Evolutionary conservation across 2,888 invertebrate genomes (phyloP).

Genomic region (Drosophila basisetae): DNA sequence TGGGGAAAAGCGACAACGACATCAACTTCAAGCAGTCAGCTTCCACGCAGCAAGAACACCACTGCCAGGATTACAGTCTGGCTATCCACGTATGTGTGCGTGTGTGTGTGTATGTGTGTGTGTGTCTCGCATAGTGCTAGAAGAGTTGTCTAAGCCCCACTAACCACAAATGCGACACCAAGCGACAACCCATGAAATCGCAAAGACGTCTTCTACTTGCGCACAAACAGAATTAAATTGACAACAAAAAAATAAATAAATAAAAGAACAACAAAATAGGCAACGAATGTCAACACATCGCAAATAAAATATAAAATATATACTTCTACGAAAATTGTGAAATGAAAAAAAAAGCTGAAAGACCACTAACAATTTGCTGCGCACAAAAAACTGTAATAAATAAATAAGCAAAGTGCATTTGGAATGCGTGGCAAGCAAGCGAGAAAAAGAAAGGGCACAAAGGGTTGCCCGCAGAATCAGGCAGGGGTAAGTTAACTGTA

Average conservation of each 20-base stretch:
- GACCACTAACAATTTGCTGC: conserved; percentile 9
- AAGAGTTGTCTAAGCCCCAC: conserved; percentile 55
- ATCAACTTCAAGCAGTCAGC: conserved; percentile 45
- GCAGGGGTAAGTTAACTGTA: background rate
- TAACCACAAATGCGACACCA: conserved; percentile 41
- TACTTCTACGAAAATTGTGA: conserved; percentile 22
- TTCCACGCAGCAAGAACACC: conserved; percentile 57
- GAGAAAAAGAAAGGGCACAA: background rate
- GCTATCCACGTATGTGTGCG: background rate
- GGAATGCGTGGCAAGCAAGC: conserved; percentile 25
- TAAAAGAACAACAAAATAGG: conserved; percentile 34
- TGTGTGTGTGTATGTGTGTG: conserved; percentile 14
- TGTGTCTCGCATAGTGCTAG: conserved; percentile 33
- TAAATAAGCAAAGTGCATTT: conserved; percentile 54
- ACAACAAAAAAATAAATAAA: conserved; percentile 26
- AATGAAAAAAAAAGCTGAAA: conserved; percentile 22
- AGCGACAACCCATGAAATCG: conserved; percentile 58
- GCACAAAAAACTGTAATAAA: conserved; percentile 30
- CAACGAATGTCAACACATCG: conserved; percentile 50
- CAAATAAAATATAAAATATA: conserved; percentile 15
- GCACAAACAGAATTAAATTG: conserved; percentile 68
- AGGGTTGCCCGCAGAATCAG: conserved; percentile 1
- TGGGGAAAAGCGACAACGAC: conserved; percentile 65
- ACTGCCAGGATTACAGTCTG: conserved; percentile 54
- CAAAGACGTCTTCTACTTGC: conserved; percentile 68